phyloP scores from a whole-genome alignment of 2,113 vertebrate genomes.

The Lontra canadensis region DNA sequence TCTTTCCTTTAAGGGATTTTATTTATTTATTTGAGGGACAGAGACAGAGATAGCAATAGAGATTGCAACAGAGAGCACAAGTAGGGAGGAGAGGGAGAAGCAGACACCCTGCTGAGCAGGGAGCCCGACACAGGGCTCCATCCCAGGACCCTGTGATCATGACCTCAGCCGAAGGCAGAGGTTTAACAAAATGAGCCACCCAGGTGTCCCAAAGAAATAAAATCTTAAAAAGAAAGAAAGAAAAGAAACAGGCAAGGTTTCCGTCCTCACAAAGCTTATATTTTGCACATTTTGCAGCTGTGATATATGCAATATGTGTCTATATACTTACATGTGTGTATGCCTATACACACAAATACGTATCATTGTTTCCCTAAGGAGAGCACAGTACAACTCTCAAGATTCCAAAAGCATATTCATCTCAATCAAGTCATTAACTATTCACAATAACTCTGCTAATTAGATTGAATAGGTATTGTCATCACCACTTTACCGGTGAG shows the following conservation, averaged over 20 bases:
- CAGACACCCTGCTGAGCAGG: background rate
- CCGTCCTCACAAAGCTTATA: background rate
- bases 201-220: background rate
- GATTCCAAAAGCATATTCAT: background rate
- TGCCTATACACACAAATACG: no score
- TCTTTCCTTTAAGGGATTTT: no score
- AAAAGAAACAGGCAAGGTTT: background rate
- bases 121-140: fast-evolving
- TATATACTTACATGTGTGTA: no score
- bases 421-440: background rate
- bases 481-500: background rate
- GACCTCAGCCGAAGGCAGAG: background rate
- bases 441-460: background rate
- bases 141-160: background rate
- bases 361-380: no score
- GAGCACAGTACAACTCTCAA: background rate
- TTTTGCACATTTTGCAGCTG: background rate
- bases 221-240: background rate
- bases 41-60: background rate
- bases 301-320: no score
- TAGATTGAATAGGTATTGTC: background rate
- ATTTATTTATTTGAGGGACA: background rate
- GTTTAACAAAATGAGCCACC: background rate
- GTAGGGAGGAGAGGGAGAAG: background rate
- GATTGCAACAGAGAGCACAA: background rate